Evolutionary conservation across 2,113 vertebrate genomes (phyloP), one percentile per base, ranked within the genome.

Genomic region (Monopterus albus): DNA sequence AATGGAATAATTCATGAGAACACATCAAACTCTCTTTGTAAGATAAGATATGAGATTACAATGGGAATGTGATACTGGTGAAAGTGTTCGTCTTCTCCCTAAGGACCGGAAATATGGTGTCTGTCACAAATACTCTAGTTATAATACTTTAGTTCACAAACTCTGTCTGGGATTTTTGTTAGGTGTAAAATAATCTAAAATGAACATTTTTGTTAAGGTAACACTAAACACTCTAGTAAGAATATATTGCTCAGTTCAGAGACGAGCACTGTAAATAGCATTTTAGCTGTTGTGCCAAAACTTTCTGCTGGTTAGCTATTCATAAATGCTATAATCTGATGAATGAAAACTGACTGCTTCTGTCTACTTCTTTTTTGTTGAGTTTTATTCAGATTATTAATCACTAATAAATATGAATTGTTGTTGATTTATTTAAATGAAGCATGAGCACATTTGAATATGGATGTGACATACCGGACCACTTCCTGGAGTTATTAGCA

Each of bases 401-500:
- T 78, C 15, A 45, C 46, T 52, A 47, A 60, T 46, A 25, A 2
- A 33, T 25, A 40, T 23, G 28, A 49, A 42, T 47, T 51, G 49
- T 43, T 29, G 13, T 39, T 42, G 55, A 74, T 80, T 50, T 45
- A 68, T 55, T 64, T 58, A 72, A 72, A 82, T 55, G 38, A 65
- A 55, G 17, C 29, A 12, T 4, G 14, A 62, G 50, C 31, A 15
- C 45, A 31, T 62, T 21, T 40, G 46, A 29, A 39, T 40, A 49
- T 45, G 39, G 66, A 75, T 36, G 43, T 90, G 82, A 82, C 80
- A 68, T 74, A 83, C 86, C 85, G 88, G 83, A 81, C 89, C 89
- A 91, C 89, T 88, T 81, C 88, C 86, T 87, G 89, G 89, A 78
- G 88, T 85, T 86, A 87, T 91, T 84, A 75, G 46, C 79, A 88